Percentiles rank a stretch among this genome's conserved stretches.
Evolutionary conservation across 2,113 vertebrate genomes (phyloP).

Genomic region (Apistogramma diplotaenia): DNA sequence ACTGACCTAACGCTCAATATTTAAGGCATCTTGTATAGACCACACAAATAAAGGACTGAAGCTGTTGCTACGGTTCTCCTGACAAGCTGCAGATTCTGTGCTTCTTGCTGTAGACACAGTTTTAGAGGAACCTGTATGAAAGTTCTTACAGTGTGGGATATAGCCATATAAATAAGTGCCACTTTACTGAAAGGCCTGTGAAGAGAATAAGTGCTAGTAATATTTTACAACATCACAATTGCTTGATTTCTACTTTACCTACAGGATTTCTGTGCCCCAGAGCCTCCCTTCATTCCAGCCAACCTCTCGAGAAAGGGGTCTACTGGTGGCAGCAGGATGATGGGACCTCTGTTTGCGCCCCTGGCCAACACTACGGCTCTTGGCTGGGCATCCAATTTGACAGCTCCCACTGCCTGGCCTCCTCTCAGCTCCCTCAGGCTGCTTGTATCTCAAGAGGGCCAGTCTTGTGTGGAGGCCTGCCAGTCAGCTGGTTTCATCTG

Average conservation of each 20-base stretch:
- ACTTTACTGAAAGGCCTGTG: neutral
- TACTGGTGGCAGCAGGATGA: constrained; percentile 56
- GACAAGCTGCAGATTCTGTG: neutral
- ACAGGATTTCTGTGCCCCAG: constrained; percentile 87
- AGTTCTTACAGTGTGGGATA: neutral
- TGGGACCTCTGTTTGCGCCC: constrained; percentile 71
- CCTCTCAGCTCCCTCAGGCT: constrained; percentile 83
- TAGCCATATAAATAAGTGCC: no score
- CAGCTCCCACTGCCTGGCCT: constrained; percentile 80
- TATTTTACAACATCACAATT: neutral
- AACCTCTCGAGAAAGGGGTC: constrained; percentile 70
- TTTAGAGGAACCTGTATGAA: neutral
- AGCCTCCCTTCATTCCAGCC: constrained; percentile 57
- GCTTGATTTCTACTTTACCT: neutral
- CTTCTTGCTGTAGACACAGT: neutral
- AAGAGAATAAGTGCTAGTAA: neutral
- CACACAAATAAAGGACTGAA: neutral
- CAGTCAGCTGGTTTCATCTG: constrained; percentile 81
- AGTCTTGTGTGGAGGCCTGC: constrained; percentile 87
- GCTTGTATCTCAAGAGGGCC: constrained; percentile 81
- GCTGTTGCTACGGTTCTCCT: neutral
- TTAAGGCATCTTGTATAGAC: neutral
- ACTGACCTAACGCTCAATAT: neutral
- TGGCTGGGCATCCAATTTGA: constrained; percentile 78
- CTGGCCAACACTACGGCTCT: constrained; percentile 84